Evolutionary conservation across 2,888 invertebrate species (phyloP).

Genomic region (Microctonus aethiopoides): DNA sequence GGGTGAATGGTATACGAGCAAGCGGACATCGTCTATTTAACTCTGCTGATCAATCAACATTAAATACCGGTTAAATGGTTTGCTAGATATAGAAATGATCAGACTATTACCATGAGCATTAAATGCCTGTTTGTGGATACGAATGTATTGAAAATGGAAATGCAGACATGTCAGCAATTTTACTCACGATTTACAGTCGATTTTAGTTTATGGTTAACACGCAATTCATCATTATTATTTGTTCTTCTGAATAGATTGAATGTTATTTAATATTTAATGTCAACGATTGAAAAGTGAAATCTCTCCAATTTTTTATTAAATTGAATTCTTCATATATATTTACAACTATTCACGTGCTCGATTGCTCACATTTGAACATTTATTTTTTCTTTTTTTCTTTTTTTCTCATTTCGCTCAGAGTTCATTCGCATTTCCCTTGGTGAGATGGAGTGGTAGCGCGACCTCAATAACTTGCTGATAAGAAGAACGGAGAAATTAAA

Average conservation of each 20-base stretch:
- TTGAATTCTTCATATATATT: too few species aligned
- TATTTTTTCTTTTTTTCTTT: neutral
- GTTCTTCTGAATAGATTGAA: neutral
- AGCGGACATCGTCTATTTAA: conserved; percentile 26
- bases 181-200: neutral
- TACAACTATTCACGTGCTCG: too few species aligned
- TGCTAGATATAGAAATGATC: neutral
- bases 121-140: neutral
- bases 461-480: conserved; percentile 41
- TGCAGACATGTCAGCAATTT: neutral
- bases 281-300: too few species aligned
- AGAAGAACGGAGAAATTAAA: conserved; percentile 29
- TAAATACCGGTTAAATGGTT: conserved; percentile 5
- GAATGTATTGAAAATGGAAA: neutral
- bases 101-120: conserved; percentile 3
- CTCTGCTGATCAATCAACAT: conserved; percentile 17
- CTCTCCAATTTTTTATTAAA: too few species aligned
- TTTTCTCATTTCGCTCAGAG: neutral
- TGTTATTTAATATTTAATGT: neutral
- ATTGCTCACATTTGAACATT: neutral
- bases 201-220: neutral
- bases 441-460: conserved; percentile 9
- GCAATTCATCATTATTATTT: neutral
- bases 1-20: neutral
- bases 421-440: neutral